These are phyloP conservation scores for Vespertilio murinus DNA, from an alignment of 2,797 vertebrate genomes.

Conservation along the genomic window DNA sequence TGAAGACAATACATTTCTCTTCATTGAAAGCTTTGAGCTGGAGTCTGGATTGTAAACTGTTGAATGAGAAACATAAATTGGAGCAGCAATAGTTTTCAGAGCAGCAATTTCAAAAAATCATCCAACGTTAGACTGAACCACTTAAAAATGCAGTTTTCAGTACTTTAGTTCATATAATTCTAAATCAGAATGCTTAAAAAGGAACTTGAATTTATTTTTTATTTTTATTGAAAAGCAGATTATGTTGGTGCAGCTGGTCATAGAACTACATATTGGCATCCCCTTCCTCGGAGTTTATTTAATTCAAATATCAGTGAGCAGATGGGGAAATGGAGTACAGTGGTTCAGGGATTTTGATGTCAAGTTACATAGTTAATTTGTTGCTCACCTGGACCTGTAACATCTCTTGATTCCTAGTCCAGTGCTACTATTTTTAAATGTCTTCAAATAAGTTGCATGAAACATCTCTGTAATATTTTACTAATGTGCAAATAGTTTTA, in stretches of 20 bases:
- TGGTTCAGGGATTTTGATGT: neutral
- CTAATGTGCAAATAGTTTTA: neutral
- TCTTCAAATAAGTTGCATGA: neutral
- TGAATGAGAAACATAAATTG: neutral
- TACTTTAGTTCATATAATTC: neutral
- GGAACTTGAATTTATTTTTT: neutral
- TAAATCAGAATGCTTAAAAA: neutral
- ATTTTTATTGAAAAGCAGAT: neutral
- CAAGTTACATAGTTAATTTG: neutral
- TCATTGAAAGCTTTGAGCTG: neutral
- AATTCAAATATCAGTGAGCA: neutral
- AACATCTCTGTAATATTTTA: neutral
- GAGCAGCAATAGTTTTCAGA: neutral
- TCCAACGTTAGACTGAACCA: neutral
- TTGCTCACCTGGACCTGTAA: neutral
- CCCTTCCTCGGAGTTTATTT: neutral
- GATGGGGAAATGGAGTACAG: neutral
- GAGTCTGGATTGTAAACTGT: neutral
- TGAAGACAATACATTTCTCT: neutral
- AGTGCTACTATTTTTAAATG: neutral
- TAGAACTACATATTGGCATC: neutral
- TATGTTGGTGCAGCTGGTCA: neutral
- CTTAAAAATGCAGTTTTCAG: neutral
- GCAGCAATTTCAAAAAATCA: neutral
- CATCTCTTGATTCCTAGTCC: neutral